Percentiles rank a stretch among this genome's conserved stretches.
These are phyloP conservation scores for Drosophila lacertosa DNA, from an alignment of 1,140 invertebrate genomes.

Conservation along the genomic window DNA sequence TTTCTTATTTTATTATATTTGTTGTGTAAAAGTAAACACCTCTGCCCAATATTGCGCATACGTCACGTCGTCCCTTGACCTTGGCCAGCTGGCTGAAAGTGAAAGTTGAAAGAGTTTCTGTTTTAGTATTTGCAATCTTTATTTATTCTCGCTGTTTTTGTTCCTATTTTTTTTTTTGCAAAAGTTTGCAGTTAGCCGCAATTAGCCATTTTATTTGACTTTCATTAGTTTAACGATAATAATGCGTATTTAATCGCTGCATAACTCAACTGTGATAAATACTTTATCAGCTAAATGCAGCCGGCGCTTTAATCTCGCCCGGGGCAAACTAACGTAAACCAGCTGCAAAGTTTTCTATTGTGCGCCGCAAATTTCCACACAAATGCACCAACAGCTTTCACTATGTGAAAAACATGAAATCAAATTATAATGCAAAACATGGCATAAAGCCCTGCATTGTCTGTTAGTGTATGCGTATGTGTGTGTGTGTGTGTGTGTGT, in stretches of 20 bases:
- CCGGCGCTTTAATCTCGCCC: conserved; percentile 12
- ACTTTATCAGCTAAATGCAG: conserved; percentile 17
- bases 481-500: too few relatives aligned
- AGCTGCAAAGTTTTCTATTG: conserved; percentile 7
- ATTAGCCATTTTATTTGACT: conserved; percentile 21
- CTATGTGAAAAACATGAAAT: not conserved
- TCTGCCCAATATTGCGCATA: conserved; percentile 24
- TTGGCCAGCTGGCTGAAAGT: conserved; percentile 35
- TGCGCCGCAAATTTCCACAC: not conserved
- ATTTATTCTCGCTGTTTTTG: not conserved
- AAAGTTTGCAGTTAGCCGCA: not conserved
- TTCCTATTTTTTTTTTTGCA: not conserved
- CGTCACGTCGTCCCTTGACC: conserved; percentile 48
- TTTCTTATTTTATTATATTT: conserved; percentile 9
- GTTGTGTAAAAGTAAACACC: conserved; percentile 22
- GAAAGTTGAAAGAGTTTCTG: conserved; percentile 27
- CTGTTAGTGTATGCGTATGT: too few relatives aligned
- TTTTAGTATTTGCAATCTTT: not conserved
- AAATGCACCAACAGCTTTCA: conserved; percentile 1
- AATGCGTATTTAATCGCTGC: conserved; percentile 32
- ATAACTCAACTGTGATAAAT: conserved; percentile 25
- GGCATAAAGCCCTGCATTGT: not conserved
- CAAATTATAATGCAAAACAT: conserved; percentile 7
- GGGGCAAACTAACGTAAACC: conserved; percentile 7
- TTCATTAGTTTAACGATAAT: conserved; percentile 11